Conservation (phyloP, 1,140 invertebrate genomes). For the Papilio polytes region DNA sequence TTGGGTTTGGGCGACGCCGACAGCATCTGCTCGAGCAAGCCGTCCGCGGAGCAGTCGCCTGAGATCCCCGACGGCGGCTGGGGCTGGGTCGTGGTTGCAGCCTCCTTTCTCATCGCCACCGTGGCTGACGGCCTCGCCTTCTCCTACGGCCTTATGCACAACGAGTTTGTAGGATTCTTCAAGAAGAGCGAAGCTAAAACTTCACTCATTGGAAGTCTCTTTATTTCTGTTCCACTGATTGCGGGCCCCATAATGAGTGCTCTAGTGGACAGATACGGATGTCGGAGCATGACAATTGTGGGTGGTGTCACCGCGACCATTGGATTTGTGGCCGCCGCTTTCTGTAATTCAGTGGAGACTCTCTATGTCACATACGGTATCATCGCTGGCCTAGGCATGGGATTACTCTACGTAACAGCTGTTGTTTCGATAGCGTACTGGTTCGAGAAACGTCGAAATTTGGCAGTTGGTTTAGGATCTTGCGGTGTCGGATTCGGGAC, state of each 20-base stretch:
- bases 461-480: constrained; percentile 96
- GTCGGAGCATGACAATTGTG: constrained; percentile 92
- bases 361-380: constrained; percentile 94
- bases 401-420: constrained; percentile 94
- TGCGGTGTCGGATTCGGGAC: constrained; percentile 95
- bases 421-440: constrained; percentile 97
- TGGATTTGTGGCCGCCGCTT: constrained; percentile 92
- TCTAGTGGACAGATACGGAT: constrained; percentile 94
- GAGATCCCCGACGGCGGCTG: constrained; percentile 90
- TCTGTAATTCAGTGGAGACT: constrained; percentile 88
- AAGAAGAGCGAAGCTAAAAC: constrained; percentile 91
- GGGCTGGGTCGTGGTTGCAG: constrained; percentile 95
- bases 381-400: constrained; percentile 93
- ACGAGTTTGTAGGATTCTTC: constrained; percentile 93
- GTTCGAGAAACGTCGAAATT: constrained; percentile 95
- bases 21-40: constrained; percentile 80
- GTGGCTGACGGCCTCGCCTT: constrained; percentile 97
- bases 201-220: constrained; percentile 94
- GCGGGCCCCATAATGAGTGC: constrained; percentile 94
- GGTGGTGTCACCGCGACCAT: constrained; percentile 90
- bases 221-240: constrained; percentile 94
- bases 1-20: constrained; percentile 81
- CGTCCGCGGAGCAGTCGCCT: constrained; percentile 73
- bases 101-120: constrained; percentile 93
- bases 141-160: constrained; percentile 95